Conservation (phyloP, 2,797 vertebrate species). For the Nyctibius grandis region DNA sequence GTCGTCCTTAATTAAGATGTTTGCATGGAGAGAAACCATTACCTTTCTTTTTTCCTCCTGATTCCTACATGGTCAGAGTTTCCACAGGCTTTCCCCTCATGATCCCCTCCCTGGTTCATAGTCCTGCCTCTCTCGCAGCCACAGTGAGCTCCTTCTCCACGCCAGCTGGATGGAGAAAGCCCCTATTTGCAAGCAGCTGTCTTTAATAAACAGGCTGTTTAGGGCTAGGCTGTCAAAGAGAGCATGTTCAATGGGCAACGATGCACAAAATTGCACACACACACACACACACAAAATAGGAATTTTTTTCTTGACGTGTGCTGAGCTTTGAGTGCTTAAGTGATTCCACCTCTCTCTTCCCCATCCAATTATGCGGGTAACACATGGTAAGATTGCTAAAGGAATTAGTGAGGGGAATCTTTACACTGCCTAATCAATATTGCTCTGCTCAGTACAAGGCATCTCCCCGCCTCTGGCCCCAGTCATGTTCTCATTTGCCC, state of each 20-base stretch:
- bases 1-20: slow-evolving; percentile 51
- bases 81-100: neutral
- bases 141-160: neutral
- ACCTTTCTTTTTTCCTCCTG: neutral
- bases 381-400: slow-evolving; percentile 32
- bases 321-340: slow-evolving; percentile 50
- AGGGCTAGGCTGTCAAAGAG: slow-evolving; percentile 44
- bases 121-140: neutral
- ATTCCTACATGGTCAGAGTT: neutral
- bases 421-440: slow-evolving; percentile 24
- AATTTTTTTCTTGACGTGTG: slow-evolving; percentile 18
- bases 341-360: slow-evolving; percentile 47
- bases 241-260: slow-evolving; percentile 43
- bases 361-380: slow-evolving; percentile 13
- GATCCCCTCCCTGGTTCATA: neutral
- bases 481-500: neutral
- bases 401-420: slow-evolving; percentile 48
- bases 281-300: neutral
- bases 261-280: slow-evolving; percentile 59
- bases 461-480: neutral
- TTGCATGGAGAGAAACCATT: slow-evolving; percentile 31
- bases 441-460: slow-evolving; percentile 1
- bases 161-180: neutral
- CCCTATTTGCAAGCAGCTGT: slow-evolving; percentile 15
- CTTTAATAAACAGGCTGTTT: slow-evolving; percentile 12